These are phyloP conservation scores for Tachystola acroxantha DNA, from an alignment of 2,888 invertebrate genomes.

Conservation along the genomic window DNA sequence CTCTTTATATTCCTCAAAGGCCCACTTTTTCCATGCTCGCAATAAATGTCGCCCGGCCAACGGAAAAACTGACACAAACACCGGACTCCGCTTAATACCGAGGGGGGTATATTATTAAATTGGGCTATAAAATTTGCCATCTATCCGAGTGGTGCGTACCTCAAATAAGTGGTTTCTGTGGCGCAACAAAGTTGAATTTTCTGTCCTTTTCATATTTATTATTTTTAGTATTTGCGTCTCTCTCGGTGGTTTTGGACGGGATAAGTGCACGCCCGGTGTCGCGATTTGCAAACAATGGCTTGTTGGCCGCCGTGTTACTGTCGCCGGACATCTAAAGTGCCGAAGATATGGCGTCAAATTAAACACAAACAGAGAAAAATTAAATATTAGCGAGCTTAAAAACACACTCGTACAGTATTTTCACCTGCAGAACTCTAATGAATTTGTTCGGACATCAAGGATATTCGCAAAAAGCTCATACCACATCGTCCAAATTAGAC, in stretches of 20 bases:
- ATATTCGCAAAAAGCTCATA: too few relatives aligned
- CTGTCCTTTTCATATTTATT: conserved; percentile 23
- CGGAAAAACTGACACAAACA: conserved; percentile 37
- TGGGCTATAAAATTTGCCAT: conserved; percentile 43
- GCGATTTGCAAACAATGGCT: conserved; percentile 75
- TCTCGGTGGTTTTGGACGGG: conserved; percentile 29
- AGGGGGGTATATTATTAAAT: conserved; percentile 38
- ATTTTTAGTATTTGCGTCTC: conserved; percentile 31
- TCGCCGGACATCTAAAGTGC: conserved; percentile 52
- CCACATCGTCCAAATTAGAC: too few relatives aligned
- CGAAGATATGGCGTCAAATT: conserved; percentile 58
- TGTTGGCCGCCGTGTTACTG: conserved; percentile 64
- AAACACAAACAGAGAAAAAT: conserved; percentile 28
- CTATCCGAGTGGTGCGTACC: conserved; percentile 25
- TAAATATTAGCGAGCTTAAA: too few relatives aligned
- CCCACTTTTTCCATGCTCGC: conserved; percentile 39
- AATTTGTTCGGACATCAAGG: too few relatives aligned
- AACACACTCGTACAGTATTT: too few relatives aligned
- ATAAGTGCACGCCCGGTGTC: conserved; percentile 51
- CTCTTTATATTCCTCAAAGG: conserved; percentile 42
- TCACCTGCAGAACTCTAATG: too few relatives aligned
- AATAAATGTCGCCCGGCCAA: conserved; percentile 35
- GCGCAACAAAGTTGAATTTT: conserved; percentile 13
- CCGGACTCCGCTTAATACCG: conserved; percentile 27
- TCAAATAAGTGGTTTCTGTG: conserved; percentile 26